phyloP scores from a whole-genome alignment of 2,797 vertebrate genomes.

The Pipistrellus pipistrellus region DNA sequence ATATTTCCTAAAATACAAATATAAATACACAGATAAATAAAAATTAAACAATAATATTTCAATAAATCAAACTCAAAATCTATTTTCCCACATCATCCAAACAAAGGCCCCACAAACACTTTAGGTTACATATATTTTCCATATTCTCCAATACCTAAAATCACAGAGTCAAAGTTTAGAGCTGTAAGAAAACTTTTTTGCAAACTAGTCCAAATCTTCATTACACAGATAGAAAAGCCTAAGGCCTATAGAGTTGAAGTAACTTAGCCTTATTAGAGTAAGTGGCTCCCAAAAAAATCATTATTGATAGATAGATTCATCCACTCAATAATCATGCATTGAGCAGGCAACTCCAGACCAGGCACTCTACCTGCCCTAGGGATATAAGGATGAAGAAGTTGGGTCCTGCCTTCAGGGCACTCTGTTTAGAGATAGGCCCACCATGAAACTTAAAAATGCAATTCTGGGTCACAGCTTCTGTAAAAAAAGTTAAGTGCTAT shows the following conservation, averaged over 20 bases:
- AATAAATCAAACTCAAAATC: slow-evolving; percentile 34
- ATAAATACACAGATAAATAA: slow-evolving; percentile 27
- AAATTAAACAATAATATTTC: slow-evolving; percentile 32
- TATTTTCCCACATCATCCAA: neutral
- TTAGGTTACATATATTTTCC: neutral
- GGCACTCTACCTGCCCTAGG: neutral
- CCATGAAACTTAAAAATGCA: neutral
- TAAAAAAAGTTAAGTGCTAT: slow-evolving; percentile 9
- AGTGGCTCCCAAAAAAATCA: neutral
- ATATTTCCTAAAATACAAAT: slow-evolving; percentile 38
- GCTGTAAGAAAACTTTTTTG: neutral
- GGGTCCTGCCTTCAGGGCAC: neutral
- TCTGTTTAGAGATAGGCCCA: neutral
- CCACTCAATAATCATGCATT: neutral
- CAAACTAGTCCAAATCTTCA: slow-evolving; percentile 12
- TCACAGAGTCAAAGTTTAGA: slow-evolving; percentile 42
- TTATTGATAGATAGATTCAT: neutral
- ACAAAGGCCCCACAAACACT: neutral
- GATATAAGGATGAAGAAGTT: neutral
- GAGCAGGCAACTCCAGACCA: neutral
- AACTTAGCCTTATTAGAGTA: slow-evolving; percentile 38
- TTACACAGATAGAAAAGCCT: slow-evolving; percentile 44
- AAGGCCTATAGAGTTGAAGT: neutral
- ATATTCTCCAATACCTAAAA: slow-evolving; percentile 1
- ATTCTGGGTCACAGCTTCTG: neutral